Conservation (phyloP, 2,888 invertebrate genomes). For the Oxycera nigricornis region DNA sequence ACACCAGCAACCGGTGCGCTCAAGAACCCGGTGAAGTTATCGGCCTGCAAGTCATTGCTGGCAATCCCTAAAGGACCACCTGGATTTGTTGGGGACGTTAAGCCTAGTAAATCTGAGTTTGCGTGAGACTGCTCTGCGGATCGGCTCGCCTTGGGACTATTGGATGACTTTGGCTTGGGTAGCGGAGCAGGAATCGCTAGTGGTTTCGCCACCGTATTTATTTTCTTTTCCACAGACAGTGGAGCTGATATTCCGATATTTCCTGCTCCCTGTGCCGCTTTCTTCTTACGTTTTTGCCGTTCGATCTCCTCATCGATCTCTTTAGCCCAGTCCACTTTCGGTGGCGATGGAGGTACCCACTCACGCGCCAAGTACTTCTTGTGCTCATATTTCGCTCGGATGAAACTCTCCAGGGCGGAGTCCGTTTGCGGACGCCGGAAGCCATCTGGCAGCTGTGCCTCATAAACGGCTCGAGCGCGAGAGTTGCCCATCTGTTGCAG, state of each 20-base stretch:
- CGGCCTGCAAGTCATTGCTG: slow-evolving; percentile 63
- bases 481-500: slow-evolving; percentile 99
- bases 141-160: slow-evolving; percentile 65
- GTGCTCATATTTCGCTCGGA: slow-evolving; percentile 97
- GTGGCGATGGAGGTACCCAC: slow-evolving; percentile 89
- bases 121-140: slow-evolving; percentile 48
- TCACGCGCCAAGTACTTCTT: slow-evolving; percentile 98
- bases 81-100: slow-evolving; percentile 64
- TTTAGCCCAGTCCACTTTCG: slow-evolving; percentile 86
- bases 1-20: slow-evolving; percentile 56
- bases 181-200: slow-evolving; percentile 57
- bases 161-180: slow-evolving; percentile 63
- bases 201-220: slow-evolving; percentile 44
- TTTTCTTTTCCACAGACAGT: slow-evolving; percentile 47
- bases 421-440: slow-evolving; percentile 96
- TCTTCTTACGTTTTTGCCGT: slow-evolving; percentile 82
- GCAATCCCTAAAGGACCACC: slow-evolving; percentile 57
- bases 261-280: slow-evolving; percentile 65
- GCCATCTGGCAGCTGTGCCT: slow-evolving; percentile 94
- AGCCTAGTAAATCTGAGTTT: slow-evolving; percentile 58
- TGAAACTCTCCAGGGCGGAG: slow-evolving; percentile 92
- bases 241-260: slow-evolving; percentile 51
- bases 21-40: slow-evolving; percentile 60
- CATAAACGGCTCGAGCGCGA: slow-evolving; percentile 94
- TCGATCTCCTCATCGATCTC: slow-evolving; percentile 88